A percentile compares a stretch with the other conserved stretches of the same genome.
phyloP scores from a whole-genome alignment of 1,140 invertebrate species.

The Ceratitis capitata region DNA sequence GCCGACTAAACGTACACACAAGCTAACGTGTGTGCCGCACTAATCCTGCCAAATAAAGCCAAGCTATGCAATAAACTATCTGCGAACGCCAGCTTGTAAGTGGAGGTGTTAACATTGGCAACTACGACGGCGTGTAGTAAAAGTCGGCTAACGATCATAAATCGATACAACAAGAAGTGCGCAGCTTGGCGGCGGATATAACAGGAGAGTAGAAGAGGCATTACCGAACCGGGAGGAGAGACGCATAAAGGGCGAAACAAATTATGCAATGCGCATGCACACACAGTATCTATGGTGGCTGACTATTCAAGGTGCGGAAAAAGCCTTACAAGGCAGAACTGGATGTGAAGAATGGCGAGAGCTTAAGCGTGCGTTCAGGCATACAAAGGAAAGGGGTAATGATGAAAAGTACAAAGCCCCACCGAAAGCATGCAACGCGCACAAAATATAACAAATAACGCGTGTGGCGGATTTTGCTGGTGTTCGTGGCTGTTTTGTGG shows the following conservation, averaged over 20 bases:
- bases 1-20: not conserved
- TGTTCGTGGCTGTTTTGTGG: not conserved
- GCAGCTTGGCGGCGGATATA: not conserved
- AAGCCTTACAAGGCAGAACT: not conserved
- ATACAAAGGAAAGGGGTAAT: not conserved
- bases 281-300: no score
- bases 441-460: slow-evolving; percentile 27
- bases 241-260: not conserved
- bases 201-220: not conserved
- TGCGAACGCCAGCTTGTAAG: not conserved
- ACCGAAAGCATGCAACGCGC: not conserved
- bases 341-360: not conserved
- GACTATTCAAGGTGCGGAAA: slow-evolving; percentile 22
- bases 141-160: slow-evolving; percentile 35
- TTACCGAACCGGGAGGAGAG: not conserved
- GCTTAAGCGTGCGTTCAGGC: not conserved
- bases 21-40: not conserved
- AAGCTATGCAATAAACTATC: not conserved
- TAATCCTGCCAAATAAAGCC: no score
- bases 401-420: not conserved
- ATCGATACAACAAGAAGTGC: not conserved
- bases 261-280: not conserved
- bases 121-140: slow-evolving; percentile 14
- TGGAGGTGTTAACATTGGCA: slow-evolving; percentile 32
- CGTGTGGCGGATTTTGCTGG: not conserved